Evolutionary conservation across 2,797 vertebrate genomes (phyloP).

Genomic region (Spinibarbus caldwelli): DNA sequence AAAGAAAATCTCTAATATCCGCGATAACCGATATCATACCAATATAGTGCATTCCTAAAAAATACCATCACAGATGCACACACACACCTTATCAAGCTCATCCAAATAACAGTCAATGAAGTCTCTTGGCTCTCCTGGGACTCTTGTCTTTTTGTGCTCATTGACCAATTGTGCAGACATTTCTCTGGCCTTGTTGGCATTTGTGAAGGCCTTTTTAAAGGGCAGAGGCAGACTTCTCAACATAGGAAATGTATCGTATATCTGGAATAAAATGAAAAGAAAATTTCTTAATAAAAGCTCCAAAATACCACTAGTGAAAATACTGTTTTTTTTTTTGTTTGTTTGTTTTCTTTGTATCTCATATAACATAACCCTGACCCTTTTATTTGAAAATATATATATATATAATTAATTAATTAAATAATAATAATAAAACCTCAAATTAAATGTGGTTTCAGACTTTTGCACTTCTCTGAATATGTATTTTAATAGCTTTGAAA

Average conservation of each 20-base stretch:
- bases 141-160: constrained; percentile 64
- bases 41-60: background rate
- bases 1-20: background rate
- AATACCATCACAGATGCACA: background rate
- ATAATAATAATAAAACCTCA: background rate
- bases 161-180: constrained; percentile 44
- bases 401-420: background rate
- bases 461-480: background rate
- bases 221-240: constrained; percentile 63
- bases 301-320: background rate
- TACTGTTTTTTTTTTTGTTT: background rate
- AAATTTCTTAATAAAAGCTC: background rate
- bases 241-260: constrained; percentile 72
- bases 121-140: constrained; percentile 66
- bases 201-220: constrained; percentile 67
- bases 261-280: constrained; percentile 59
- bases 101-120: constrained; percentile 74
- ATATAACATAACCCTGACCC: background rate
- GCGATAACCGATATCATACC: background rate
- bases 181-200: constrained; percentile 42
- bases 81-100: constrained; percentile 63
- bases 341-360: background rate
- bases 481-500: background rate
- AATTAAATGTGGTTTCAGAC: background rate
- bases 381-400: too few relatives aligned